Percentiles rank a stretch among this genome's conserved stretches.
Evolutionary conservation across 2,888 invertebrate species (phyloP).

Genomic region (Azorinus chamasolen): DNA sequence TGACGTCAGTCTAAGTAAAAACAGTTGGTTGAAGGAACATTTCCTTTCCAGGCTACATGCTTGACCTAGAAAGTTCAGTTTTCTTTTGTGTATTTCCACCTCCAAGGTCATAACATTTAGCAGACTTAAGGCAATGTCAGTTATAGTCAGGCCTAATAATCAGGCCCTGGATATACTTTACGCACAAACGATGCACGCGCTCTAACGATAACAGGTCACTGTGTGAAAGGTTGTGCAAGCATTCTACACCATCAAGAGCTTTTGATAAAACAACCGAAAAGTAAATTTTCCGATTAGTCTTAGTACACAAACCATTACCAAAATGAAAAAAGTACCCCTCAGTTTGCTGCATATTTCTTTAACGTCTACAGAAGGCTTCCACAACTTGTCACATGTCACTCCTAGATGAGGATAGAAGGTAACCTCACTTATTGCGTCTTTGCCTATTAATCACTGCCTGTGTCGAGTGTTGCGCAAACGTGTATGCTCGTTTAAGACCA

Average conservation of each 20-base stretch:
- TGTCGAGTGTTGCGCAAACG: no score
- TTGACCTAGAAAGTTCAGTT: background rate
- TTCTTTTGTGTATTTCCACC: background rate
- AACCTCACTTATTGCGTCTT: no score
- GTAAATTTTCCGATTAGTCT: background rate
- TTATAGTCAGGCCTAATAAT: background rate
- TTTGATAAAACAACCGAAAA: background rate
- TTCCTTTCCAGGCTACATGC: constrained; percentile 1
- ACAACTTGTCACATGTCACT: no score
- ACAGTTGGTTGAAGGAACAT: no score
- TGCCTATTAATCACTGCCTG: no score
- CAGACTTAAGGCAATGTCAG: background rate
- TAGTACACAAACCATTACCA: background rate
- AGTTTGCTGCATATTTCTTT: background rate
- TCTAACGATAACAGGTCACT: background rate
- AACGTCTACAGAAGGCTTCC: no score
- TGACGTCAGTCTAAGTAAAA: no score
- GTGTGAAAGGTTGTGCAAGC: no score
- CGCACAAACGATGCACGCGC: background rate
- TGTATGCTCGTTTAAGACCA: no score
- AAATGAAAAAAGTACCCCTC: constrained; percentile 2
- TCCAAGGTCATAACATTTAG: background rate
- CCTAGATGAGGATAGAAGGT: no score
- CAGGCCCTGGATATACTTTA: no score
- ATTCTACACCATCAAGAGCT: background rate